These are phyloP conservation scores for Gymnocypris eckloni DNA, from an alignment of 2,797 vertebrate genomes.

Conservation along the genomic window DNA sequence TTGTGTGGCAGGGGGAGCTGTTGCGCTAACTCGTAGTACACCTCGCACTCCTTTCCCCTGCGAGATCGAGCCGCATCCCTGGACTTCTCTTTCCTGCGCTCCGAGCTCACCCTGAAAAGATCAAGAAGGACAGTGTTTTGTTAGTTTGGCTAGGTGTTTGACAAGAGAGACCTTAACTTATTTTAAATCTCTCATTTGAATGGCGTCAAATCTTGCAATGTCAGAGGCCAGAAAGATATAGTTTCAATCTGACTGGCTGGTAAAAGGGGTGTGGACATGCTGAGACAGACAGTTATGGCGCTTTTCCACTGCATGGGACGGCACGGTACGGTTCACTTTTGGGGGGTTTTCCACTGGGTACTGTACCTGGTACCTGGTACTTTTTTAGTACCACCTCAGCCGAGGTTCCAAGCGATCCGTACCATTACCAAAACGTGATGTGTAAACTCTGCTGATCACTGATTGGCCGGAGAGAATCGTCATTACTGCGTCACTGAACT, in stretches of 20 bases:
- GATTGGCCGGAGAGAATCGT: too few species aligned
- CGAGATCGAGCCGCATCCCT: slow-evolving; percentile 91
- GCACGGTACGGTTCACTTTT: too few species aligned
- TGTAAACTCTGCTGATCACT: too few species aligned
- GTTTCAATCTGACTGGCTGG: slow-evolving; percentile 17
- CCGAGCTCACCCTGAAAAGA: slow-evolving; percentile 63
- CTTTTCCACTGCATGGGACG: too few species aligned
- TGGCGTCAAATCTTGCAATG: background rate
- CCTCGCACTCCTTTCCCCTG: slow-evolving; percentile 89
- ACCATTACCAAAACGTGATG: too few species aligned
- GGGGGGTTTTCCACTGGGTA: too few species aligned
- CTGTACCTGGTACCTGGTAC: too few species aligned
- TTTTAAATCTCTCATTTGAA: slow-evolving; percentile 18
- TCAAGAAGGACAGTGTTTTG: background rate
- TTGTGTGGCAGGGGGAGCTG: slow-evolving; percentile 90
- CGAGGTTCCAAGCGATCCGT: too few species aligned
- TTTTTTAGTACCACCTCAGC: too few species aligned
- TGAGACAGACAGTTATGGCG: background rate
- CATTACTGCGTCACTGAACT: too few species aligned
- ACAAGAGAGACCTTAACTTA: background rate
- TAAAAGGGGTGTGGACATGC: slow-evolving; percentile 13
- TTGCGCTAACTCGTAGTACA: slow-evolving; percentile 89
- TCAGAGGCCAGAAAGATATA: background rate
- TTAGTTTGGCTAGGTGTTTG: background rate
- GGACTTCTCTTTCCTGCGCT: slow-evolving; percentile 72